Evolutionary conservation across 2,797 vertebrate species (phyloP).

Genomic region (Brachyrhaphis roseni): DNA sequence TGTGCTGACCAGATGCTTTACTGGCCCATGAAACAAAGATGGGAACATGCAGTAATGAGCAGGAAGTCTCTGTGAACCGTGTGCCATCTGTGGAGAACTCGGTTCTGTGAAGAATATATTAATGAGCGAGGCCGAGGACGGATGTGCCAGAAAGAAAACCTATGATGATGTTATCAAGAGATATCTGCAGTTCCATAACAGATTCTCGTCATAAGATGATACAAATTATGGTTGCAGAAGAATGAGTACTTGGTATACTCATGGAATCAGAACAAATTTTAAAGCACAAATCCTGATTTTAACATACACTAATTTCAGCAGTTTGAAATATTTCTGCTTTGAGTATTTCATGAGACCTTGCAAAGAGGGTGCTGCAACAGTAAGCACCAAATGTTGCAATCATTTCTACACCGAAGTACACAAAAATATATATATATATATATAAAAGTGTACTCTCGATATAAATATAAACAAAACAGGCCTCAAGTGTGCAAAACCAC

Average conservation of each 20-base stretch:
- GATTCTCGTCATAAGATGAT: not conserved
- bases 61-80: slow-evolving; percentile 34
- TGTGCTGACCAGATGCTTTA: slow-evolving; percentile 46
- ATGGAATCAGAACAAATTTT: not conserved
- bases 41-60: slow-evolving; percentile 42
- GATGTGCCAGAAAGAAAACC: not conserved
- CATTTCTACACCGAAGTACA: not conserved
- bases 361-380: not conserved
- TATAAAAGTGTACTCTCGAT: not conserved
- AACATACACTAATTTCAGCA: not conserved
- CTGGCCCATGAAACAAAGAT: slow-evolving; percentile 24
- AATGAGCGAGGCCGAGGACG: not conserved
- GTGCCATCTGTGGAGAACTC: slow-evolving; percentile 29
- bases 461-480: not conserved
- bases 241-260: not conserved
- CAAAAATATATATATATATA: not conserved
- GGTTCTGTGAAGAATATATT: slow-evolving; percentile 15
- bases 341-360: not conserved
- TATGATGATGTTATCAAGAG: not conserved
- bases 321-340: not conserved
- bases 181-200: not conserved
- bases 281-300: not conserved
- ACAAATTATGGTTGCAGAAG: not conserved
- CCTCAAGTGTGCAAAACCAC: not conserved
- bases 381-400: not conserved